Conservation (phyloP, 2,888 invertebrate species). For the Drosophila acutilabella region DNA sequence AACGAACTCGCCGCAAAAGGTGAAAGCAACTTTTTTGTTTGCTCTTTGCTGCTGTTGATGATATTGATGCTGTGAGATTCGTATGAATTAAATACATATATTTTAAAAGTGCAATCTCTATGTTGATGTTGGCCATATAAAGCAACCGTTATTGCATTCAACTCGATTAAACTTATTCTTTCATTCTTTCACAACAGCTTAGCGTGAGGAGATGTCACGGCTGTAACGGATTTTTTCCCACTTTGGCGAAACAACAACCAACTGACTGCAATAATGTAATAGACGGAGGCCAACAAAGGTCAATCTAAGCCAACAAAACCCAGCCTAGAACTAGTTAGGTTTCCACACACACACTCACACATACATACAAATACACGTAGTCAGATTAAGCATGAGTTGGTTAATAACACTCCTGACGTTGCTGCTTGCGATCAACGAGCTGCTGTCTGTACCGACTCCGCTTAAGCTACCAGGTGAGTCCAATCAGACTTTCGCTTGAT, state of each 20-base stretch:
- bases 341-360: conserved; percentile 49
- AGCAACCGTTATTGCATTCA: conserved; percentile 60
- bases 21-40: conserved; percentile 67
- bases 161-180: conserved; percentile 31
- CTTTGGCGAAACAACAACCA: conserved; percentile 42
- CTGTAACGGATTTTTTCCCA: conserved; percentile 49
- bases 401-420: conserved; percentile 84
- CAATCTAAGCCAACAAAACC: conserved; percentile 59
- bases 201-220: conserved; percentile 67
- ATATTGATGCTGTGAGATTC: conserved; percentile 43
- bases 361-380: conserved; percentile 28
- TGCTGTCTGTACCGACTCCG: conserved; percentile 84
- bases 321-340: conserved; percentile 78
- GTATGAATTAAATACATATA: conserved; percentile 28
- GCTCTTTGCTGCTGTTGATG: conserved; percentile 17
- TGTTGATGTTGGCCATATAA: conserved; percentile 28
- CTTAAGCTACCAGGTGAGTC: conserved; percentile 84
- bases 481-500: conserved; percentile 16
- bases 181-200: conserved; percentile 58
- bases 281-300: conserved; percentile 62
- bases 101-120: conserved; percentile 58
- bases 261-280: conserved; percentile 72
- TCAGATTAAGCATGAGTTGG: conserved; percentile 83
- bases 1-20: conserved; percentile 67
- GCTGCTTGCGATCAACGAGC: conserved; percentile 83